These are phyloP conservation scores for Dioctria rufipes DNA, from an alignment of 2,888 invertebrate species.

Conservation along the genomic window DNA sequence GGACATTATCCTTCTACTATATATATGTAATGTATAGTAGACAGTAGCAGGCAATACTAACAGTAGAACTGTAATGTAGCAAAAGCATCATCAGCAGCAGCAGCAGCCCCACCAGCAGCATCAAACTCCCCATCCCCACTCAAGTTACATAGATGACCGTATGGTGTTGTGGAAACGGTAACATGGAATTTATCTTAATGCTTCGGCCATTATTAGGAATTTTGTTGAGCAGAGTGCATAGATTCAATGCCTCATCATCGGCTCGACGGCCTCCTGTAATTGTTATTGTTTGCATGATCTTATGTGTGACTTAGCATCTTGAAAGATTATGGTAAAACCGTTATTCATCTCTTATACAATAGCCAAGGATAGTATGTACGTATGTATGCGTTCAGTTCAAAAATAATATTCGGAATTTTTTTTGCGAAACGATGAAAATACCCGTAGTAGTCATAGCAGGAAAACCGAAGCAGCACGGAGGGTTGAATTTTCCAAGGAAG, in stretches of 20 bases:
- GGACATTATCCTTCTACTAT: conserved; percentile 49
- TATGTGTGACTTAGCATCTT: conserved; percentile 26
- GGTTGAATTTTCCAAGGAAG: background rate
- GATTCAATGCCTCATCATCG: conserved; percentile 10
- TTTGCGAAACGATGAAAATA: too few species aligned
- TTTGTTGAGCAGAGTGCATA: conserved; percentile 3
- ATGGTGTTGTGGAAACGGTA: background rate
- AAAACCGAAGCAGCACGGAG: background rate
- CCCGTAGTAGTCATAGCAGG: too few species aligned
- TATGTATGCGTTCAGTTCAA: too few species aligned
- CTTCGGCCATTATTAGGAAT: conserved; percentile 45
- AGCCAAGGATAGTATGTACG: background rate
- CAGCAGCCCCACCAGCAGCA: too few species aligned
- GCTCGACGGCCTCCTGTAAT: background rate
- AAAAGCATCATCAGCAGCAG: background rate
- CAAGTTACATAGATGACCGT: background rate
- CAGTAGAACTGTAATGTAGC: background rate
- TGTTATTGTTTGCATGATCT: conserved; percentile 30
- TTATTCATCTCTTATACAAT: background rate
- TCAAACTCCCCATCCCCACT: background rate
- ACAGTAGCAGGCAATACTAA: background rate
- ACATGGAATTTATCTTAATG: conserved; percentile 52
- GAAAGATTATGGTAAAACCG: background rate
- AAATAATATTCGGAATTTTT: too few species aligned
- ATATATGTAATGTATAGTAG: background rate